A percentile compares a stretch with the other conserved stretches of the same genome.
Conservation (phyloP, 2,797 vertebrate species). For the Myripristis jacobus region DNA sequence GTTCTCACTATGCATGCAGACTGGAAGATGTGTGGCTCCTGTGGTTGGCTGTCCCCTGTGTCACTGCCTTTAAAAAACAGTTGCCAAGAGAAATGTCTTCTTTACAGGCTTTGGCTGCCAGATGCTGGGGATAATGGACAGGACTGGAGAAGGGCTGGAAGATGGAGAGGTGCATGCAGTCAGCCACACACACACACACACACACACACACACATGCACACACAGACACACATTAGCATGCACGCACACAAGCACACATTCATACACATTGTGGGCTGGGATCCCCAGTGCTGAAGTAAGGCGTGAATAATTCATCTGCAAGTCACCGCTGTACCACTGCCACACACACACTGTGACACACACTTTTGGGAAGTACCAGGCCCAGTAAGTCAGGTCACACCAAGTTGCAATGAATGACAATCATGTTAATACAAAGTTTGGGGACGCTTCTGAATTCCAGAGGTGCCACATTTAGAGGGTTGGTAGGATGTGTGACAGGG, state of each 20-base stretch:
- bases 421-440: slow-evolving; percentile 14
- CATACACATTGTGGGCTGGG: slow-evolving; percentile 49
- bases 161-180: slow-evolving; percentile 66
- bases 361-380: slow-evolving; percentile 45
- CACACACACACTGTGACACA: slow-evolving; percentile 47
- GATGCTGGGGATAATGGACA: slow-evolving; percentile 75
- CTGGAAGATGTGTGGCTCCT: slow-evolving; percentile 80
- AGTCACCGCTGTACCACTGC: slow-evolving; percentile 42
- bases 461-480: slow-evolving; percentile 51
- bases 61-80: slow-evolving; percentile 79
- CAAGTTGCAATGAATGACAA: slow-evolving; percentile 40
- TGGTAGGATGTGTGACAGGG: background rate
- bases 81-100: slow-evolving; percentile 83
- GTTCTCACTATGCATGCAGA: slow-evolving; percentile 74
- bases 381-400: slow-evolving; percentile 48
- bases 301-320: slow-evolving; percentile 55
- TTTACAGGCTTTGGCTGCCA: slow-evolving; percentile 79
- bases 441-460: slow-evolving; percentile 40
- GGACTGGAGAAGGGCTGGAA: slow-evolving; percentile 57
- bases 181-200: slow-evolving; percentile 46
- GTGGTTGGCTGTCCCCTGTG: slow-evolving; percentile 83
- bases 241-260: slow-evolving; percentile 16
- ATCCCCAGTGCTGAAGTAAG: slow-evolving; percentile 51
- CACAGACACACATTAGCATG: slow-evolving; percentile 1
- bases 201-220: slow-evolving; percentile 19